Conservation (phyloP, 2,888 invertebrate species). For the Latrodectus elegans region DNA sequence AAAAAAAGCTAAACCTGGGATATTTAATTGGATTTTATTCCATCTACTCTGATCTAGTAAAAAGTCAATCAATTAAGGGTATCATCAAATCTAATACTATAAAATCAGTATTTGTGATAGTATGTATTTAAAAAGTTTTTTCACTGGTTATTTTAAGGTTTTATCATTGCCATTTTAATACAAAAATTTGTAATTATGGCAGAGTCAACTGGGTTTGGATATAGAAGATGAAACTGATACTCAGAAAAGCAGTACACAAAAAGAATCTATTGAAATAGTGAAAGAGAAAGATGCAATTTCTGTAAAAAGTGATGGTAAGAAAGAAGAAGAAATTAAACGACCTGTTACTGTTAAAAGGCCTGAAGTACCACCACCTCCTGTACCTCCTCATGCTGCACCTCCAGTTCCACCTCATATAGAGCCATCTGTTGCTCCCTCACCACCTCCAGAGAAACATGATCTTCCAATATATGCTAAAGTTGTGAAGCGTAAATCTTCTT, state of each 20-base stretch:
- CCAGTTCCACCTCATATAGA: conserved; percentile 33
- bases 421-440: conserved; percentile 2
- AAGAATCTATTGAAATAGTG: background rate
- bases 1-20: too few relatives aligned
- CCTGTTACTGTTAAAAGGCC: conserved; percentile 44
- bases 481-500: conserved; percentile 51
- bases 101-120: too few relatives aligned
- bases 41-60: too few relatives aligned
- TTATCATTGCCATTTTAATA: background rate
- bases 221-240: conserved; percentile 11
- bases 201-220: conserved; percentile 62
- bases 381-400: conserved; percentile 50
- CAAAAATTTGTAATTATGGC: background rate
- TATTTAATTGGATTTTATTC: too few relatives aligned
- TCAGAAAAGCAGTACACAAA: conserved; percentile 22
- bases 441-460: conserved; percentile 19
- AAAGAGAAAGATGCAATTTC: conserved; percentile 13
- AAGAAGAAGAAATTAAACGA: conserved; percentile 60
- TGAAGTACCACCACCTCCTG: conserved; percentile 56
- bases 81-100: too few relatives aligned
- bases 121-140: background rate
- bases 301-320: conserved; percentile 40
- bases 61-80: too few relatives aligned
- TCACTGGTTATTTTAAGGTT: background rate
- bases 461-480: conserved; percentile 65